Percentiles rank a stretch among this genome's conserved stretches.
These are phyloP conservation scores for Syrphus vitripennis DNA, from an alignment of 2,888 invertebrate genomes.

Conservation along the genomic window DNA sequence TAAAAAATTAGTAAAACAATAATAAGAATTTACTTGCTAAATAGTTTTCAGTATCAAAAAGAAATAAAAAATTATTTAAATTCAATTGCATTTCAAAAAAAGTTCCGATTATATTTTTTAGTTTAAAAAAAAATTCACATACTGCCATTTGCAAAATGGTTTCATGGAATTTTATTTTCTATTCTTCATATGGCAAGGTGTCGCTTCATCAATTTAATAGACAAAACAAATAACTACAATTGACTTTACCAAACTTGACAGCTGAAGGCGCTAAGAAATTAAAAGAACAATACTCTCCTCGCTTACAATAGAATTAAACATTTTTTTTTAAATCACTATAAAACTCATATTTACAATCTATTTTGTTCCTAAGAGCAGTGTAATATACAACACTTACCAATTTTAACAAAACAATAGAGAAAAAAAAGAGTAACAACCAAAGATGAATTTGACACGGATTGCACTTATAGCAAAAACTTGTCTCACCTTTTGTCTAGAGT, in stretches of 20 bases:
- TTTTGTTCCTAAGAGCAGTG: neutral
- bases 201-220: neutral
- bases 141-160: no score
- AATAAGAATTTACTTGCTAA: no score
- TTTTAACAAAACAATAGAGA: slow-evolving; percentile 27
- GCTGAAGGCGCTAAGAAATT: neutral
- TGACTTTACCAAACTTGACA: neutral
- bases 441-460: slow-evolving; percentile 12
- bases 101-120: no score
- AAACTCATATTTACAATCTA: neutral
- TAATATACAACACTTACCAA: slow-evolving; percentile 34
- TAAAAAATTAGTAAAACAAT: no score
- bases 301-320: neutral
- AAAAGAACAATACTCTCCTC: neutral
- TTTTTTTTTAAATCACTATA: neutral
- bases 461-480: slow-evolving; percentile 8
- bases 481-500: slow-evolving; percentile 31
- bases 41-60: no score
- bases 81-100: no score
- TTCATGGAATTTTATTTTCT: neutral
- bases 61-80: no score
- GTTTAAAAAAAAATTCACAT: no score
- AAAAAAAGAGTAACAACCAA: neutral
- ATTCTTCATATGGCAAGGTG: neutral
- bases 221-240: neutral